Evolutionary conservation across 2,888 invertebrate species (phyloP).

Genomic region (Drosophila meridiana): DNA sequence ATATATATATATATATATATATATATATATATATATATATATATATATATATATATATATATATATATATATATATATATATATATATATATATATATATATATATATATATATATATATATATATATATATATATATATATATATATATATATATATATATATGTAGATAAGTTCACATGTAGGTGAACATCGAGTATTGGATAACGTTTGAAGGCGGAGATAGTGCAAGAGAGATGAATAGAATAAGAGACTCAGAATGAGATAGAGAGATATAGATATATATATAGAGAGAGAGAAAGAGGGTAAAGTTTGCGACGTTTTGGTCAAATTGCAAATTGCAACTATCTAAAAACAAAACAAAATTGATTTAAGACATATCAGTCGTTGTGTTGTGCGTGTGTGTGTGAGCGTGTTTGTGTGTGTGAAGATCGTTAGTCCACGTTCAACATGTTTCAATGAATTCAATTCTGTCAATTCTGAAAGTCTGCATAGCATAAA

Average conservation of each 20-base stretch:
- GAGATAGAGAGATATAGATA: neutral
- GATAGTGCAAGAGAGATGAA: neutral
- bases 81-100: neutral
- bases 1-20: slow-evolving; percentile 2
- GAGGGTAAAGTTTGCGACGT: neutral
- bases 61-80: slow-evolving; percentile 1
- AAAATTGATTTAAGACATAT: slow-evolving; percentile 43
- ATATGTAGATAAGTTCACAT: slow-evolving; percentile 14
- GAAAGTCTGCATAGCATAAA: slow-evolving; percentile 60
- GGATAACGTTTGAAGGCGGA: neutral
- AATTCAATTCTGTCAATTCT: slow-evolving; percentile 68
- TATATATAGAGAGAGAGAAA: neutral
- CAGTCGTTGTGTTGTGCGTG: slow-evolving; percentile 35
- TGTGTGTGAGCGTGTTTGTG: slow-evolving; percentile 8
- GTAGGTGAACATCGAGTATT: slow-evolving; percentile 21
- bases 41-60: neutral
- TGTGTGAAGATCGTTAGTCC: slow-evolving; percentile 13
- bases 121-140: neutral
- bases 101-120: slow-evolving; percentile 10
- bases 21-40: slow-evolving; percentile 5
- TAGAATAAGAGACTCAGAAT: neutral
- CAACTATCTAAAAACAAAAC: neutral
- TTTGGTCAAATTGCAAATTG: slow-evolving; percentile 16
- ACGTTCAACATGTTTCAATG: slow-evolving; percentile 51
- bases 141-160: neutral